phyloP scores from a whole-genome alignment of 2,797 vertebrate genomes.

The Xenops minutus region DNA sequence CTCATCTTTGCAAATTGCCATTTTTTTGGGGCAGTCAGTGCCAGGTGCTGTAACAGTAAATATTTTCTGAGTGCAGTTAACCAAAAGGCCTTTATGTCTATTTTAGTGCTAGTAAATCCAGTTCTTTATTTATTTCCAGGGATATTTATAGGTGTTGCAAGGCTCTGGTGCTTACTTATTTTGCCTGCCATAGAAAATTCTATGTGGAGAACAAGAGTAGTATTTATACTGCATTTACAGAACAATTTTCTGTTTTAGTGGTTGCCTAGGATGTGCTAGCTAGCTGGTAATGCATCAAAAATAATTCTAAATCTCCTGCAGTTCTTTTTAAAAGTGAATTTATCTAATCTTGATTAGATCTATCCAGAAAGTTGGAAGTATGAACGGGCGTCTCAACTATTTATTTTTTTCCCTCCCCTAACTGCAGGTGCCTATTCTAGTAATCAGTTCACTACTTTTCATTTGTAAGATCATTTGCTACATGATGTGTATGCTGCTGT shows the following conservation, averaged over 20 bases:
- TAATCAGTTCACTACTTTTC: background rate
- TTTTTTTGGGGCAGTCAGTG: background rate
- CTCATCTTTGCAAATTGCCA: background rate
- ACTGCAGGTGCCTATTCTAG: background rate
- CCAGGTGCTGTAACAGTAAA: background rate
- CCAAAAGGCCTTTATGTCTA: background rate
- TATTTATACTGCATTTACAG: background rate
- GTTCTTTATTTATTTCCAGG: slow-evolving; percentile 16
- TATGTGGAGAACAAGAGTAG: background rate
- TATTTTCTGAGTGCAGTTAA: slow-evolving; percentile 1
- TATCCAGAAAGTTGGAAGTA: background rate
- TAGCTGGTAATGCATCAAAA: background rate
- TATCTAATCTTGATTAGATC: background rate
- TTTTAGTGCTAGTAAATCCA: slow-evolving; percentile 22
- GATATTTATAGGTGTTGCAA: slow-evolving; percentile 7
- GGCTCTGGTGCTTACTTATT: background rate
- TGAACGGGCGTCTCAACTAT: background rate
- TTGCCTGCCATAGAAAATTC: background rate
- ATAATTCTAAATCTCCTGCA: background rate
- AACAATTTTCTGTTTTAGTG: slow-evolving; percentile 1
- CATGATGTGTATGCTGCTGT: background rate
- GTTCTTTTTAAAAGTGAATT: background rate
- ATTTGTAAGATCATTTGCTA: background rate
- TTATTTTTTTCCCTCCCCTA: background rate
- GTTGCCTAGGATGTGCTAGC: background rate